phyloP scores from a whole-genome alignment of 2,797 vertebrate genomes.

The Chaenodraco wilsoni region DNA sequence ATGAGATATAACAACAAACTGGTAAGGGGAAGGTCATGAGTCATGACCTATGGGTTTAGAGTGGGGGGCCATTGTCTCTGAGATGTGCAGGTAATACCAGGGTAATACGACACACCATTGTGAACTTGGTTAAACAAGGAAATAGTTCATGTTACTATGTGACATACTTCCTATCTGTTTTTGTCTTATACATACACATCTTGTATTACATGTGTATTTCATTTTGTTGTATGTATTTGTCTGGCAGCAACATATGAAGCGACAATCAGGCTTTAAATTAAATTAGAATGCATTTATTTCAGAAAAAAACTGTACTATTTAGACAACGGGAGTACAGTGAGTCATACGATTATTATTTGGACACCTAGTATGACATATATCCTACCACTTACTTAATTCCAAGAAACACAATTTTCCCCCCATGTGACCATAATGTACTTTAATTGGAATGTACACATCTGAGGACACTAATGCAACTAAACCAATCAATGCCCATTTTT shows the following conservation, averaged over 20 bases:
- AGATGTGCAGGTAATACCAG: neutral
- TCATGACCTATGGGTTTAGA: neutral
- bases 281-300: neutral
- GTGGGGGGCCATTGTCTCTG: neutral
- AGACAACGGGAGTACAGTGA: slow-evolving; percentile 1
- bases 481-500: slow-evolving; percentile 17
- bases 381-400: neutral
- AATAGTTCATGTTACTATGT: slow-evolving; percentile 1
- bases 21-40: neutral
- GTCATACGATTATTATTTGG: neutral
- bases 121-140: neutral
- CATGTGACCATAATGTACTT: neutral
- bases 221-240: neutral
- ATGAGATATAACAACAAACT: neutral
- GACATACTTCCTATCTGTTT: neutral
- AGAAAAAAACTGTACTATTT: neutral
- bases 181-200: neutral
- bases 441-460: neutral
- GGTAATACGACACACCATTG: neutral
- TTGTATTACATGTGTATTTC: neutral
- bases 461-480: slow-evolving; percentile 1
- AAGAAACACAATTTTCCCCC: neutral
- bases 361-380: neutral
- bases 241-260: neutral
- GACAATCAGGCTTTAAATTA: neutral